Evolutionary conservation across 2,113 vertebrate species (phyloP).

Genomic region (Andinoacara biseriatus): DNA sequence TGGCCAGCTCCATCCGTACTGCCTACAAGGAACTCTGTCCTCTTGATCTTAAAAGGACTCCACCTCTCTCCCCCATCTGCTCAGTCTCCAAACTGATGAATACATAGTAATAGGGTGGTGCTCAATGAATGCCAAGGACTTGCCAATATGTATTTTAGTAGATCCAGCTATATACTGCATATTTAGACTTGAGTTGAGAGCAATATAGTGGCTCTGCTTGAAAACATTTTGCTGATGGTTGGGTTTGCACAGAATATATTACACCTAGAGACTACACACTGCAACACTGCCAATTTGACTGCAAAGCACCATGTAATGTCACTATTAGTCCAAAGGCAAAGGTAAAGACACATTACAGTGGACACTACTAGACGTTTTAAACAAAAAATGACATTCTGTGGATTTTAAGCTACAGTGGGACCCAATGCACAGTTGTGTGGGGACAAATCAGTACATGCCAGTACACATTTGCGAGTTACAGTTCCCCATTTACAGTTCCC

Average conservation of each 20-base stretch:
- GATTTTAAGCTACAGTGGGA: conserved; percentile 19
- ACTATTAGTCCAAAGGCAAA: not conserved
- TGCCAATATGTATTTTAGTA: conserved; percentile 67
- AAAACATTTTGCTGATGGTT: conserved; percentile 15
- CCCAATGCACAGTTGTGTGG: conserved; percentile 25
- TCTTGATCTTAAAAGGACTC: conserved; percentile 39
- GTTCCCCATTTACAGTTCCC: conserved; percentile 39
- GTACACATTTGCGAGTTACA: conserved; percentile 4
- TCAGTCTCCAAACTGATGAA: conserved; percentile 50
- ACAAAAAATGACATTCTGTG: not conserved
- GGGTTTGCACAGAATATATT: conserved; percentile 32
- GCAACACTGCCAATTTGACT: conserved; percentile 68
- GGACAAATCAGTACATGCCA: conserved; percentile 22
- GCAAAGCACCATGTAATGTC: conserved; percentile 41
- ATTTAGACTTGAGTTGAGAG: conserved; percentile 39
- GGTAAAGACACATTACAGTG: conserved; percentile 3
- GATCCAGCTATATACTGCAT: conserved; percentile 51
- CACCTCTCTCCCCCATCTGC: conserved; percentile 32
- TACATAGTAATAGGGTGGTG: conserved; percentile 62
- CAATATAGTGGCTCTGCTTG: conserved; percentile 12
- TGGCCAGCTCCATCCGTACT: conserved; percentile 29
- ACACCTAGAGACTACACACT: conserved; percentile 15
- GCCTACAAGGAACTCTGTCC: conserved; percentile 5
- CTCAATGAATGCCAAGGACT: conserved; percentile 76
- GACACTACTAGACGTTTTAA: not conserved